Conservation (phyloP, 2,113 vertebrate species). For the Ascaphus truei region DNA sequence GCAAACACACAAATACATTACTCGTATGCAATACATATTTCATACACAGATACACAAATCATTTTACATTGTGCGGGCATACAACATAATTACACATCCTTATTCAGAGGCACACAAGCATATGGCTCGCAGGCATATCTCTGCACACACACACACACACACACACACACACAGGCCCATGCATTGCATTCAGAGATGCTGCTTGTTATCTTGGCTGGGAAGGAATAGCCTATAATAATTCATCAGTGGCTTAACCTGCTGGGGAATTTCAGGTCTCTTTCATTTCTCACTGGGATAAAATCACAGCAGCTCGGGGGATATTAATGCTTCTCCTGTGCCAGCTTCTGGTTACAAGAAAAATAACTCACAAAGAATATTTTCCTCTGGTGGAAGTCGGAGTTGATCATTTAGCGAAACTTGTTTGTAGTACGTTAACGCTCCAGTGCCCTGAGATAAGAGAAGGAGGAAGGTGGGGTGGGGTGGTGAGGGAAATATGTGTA, state of each 20-base stretch:
- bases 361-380: slow-evolving; percentile 38
- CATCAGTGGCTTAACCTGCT: slow-evolving; percentile 37
- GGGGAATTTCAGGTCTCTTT: slow-evolving; percentile 42
- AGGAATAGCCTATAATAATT: slow-evolving; percentile 29
- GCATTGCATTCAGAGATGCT: slow-evolving; percentile 26
- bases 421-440: slow-evolving; percentile 33
- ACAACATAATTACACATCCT: slow-evolving; percentile 30
- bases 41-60: slow-evolving; percentile 17
- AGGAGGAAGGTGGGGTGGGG: not conserved
- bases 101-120: slow-evolving; percentile 28
- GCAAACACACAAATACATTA: not conserved
- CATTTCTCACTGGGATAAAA: slow-evolving; percentile 40
- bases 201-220: slow-evolving; percentile 15
- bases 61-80: slow-evolving; percentile 18
- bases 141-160: too few relatives aligned
- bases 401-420: slow-evolving; percentile 38
- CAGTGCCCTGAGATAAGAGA: slow-evolving; percentile 32
- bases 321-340: slow-evolving; percentile 37
- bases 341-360: slow-evolving; percentile 33
- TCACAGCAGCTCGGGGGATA: slow-evolving; percentile 30
- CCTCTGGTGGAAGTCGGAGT: slow-evolving; percentile 34
- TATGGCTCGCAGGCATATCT: slow-evolving; percentile 30
- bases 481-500: slow-evolving; percentile 19
- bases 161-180: slow-evolving; percentile 30
- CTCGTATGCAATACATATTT: slow-evolving; percentile 5